Evolutionary conservation across 2,113 vertebrate genomes (phyloP).

Genomic region (Maccullochella peelii): DNA sequence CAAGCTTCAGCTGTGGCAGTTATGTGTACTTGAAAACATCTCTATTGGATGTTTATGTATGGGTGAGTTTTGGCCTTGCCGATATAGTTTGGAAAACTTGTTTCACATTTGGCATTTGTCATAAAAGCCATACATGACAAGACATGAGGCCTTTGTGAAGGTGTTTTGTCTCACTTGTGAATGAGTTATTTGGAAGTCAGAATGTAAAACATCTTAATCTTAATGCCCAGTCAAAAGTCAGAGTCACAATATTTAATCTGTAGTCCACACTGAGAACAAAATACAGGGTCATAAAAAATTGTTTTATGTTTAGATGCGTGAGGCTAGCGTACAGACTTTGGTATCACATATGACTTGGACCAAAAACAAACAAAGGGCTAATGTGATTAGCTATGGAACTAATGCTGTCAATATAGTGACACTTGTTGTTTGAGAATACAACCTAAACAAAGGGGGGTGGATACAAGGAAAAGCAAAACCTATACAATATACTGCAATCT

Average conservation of each 20-base stretch:
- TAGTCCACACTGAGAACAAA: constrained; percentile 8
- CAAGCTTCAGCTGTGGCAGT: background rate
- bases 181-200: background rate
- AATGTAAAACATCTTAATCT: background rate
- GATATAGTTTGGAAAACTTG: background rate
- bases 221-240: background rate
- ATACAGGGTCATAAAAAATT: background rate
- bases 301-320: background rate
- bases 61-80: background rate
- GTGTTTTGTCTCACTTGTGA: background rate
- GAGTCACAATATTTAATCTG: background rate
- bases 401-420: constrained; percentile 49
- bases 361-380: background rate
- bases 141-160: no score
- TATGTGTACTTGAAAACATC: background rate
- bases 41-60: background rate
- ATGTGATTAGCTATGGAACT: background rate
- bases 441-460: background rate
- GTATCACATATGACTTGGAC: constrained; percentile 11
- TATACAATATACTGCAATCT: constrained; percentile 49
- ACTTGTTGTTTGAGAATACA: constrained; percentile 44
- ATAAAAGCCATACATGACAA: background rate
- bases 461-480: constrained; percentile 34
- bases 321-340: constrained; percentile 17
- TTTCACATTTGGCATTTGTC: background rate